Evolutionary conservation across 2,113 vertebrate species (phyloP), one percentile per base, ranked within the genome.

Genomic region (Arizona elegans): DNA sequence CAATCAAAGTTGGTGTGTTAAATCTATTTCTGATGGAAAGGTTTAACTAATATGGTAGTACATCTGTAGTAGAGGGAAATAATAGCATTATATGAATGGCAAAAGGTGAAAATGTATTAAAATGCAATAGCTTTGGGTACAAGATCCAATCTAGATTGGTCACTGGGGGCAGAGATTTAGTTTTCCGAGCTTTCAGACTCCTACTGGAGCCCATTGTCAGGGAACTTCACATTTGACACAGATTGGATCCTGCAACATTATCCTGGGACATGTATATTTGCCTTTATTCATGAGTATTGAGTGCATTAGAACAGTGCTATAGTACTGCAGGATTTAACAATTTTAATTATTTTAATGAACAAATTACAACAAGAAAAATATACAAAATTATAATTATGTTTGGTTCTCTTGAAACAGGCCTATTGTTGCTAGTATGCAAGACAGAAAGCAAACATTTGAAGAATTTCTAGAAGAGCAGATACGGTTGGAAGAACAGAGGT

Each of bases 391-490:
- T 43, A 43, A 21, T 8, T n/a, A 70, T 91, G 1, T 91, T 94
- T 47, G 53, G 33, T 92, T 87, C 12, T 92, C 89, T 91, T 58
- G 87, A 92, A 93, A 94, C 88, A 99, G 99, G 94, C 99, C 99
- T 5, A 99, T 99, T 95, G 98, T 97, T 96, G 97, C 98, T 91
- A 97, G 96, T 1, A 95, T 98, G 38, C 97, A 97, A 59, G 98
- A 97, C 93, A 98, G 96, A 95, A 99, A 98, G 95, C 97, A 97
- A 96, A 98, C 98, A 0, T 99, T 99, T 97, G 99, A 99, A 96
- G 98, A 99, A 93, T 98, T 98, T 86, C 94, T 99, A 89, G 99
- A 99, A 96, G 98, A 99, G 96, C 98, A 99, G 94, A 98, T 99
- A 95, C 97, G 33, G 88, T 90, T 99, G 86, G 99, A 99, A 97